Conservation (phyloP, 2,797 vertebrate species). For the Cynopterus sphinx region DNA sequence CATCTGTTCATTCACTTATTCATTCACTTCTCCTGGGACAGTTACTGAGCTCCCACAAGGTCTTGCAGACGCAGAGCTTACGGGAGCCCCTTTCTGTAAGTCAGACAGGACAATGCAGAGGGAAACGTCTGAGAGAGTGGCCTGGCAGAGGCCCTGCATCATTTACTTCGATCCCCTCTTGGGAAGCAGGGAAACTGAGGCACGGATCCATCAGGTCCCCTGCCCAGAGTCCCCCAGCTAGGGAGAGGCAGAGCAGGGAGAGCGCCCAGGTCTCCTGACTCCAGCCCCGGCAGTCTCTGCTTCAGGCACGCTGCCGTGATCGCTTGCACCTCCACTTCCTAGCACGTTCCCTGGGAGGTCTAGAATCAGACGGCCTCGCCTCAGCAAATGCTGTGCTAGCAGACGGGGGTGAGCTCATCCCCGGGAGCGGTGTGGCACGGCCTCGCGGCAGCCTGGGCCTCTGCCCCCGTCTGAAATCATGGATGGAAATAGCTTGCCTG, state of each 20-base stretch:
- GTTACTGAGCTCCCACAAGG: not conserved
- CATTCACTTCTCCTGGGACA: constrained; percentile 5
- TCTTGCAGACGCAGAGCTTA: not conserved
- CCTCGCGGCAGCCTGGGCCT: not conserved
- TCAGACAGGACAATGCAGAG: not conserved
- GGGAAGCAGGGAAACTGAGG: not conserved
- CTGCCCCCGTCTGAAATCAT: constrained; percentile 42
- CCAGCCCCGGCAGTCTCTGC: not conserved
- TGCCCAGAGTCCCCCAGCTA: not conserved
- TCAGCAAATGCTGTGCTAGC: not conserved
- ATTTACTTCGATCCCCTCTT: not conserved
- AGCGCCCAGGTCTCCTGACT: not conserved
- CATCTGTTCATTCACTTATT: not conserved
- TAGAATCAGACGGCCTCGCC: not conserved
- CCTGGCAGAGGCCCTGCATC: too few relatives aligned
- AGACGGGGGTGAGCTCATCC: constrained; percentile 64
- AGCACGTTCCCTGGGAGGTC: constrained; percentile 35
- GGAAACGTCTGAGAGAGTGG: not conserved
- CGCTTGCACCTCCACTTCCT: not conserved
- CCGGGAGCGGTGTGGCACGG: not conserved
- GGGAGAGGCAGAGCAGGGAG: not conserved
- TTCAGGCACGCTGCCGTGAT: not conserved
- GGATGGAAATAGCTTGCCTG: constrained; percentile 61
- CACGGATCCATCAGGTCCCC: not conserved
- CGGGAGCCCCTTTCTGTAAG: not conserved